phyloP scores from a whole-genome alignment of 2,113 vertebrate species.

The Phoenicopterus ruber region DNA sequence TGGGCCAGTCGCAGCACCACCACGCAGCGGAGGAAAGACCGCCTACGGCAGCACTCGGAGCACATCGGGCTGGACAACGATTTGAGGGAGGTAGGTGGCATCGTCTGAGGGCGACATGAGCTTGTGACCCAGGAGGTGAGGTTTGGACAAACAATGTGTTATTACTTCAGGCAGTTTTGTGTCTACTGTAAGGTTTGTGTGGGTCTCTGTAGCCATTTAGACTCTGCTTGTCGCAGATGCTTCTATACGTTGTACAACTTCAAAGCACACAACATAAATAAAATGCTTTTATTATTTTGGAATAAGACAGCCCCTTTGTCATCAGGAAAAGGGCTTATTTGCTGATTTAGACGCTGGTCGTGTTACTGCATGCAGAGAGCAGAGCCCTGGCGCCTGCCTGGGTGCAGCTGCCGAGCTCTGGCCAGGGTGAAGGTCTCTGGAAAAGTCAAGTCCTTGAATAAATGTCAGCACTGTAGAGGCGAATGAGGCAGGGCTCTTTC shows the following conservation, averaged over 20 bases:
- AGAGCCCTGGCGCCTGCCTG: background rate
- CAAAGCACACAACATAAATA: background rate
- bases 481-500: background rate
- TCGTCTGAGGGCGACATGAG: background rate
- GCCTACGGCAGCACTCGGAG: constrained; percentile 80
- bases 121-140: background rate
- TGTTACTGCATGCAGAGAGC: background rate
- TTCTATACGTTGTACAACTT: background rate
- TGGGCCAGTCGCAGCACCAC: constrained; percentile 86
- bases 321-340: background rate
- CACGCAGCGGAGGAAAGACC: constrained; percentile 82
- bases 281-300: background rate
- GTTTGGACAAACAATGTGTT: background rate
- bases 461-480: background rate
- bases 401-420: background rate
- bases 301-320: background rate
- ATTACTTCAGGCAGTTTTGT: background rate
- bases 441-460: background rate
- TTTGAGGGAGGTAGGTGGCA: constrained; percentile 82
- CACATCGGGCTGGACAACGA: constrained; percentile 85
- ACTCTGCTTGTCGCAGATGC: background rate
- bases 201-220: background rate
- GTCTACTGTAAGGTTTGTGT: background rate
- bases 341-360: background rate
- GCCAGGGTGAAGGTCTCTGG: background rate